Conservation (phyloP, 1,140 invertebrate species). For the Potamilus streckersoni region DNA sequence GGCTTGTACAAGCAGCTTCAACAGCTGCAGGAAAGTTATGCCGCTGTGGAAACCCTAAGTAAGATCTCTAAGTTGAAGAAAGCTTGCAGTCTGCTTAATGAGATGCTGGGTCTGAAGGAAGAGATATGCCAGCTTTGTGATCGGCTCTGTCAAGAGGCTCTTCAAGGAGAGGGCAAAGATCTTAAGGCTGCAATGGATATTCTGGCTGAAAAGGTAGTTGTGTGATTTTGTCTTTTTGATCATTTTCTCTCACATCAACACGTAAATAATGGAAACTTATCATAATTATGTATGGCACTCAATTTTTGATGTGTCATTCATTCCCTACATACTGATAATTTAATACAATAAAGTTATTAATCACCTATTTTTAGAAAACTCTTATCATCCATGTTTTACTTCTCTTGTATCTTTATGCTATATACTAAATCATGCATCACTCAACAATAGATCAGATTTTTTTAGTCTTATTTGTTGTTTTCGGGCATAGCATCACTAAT, state of each 20-base stretch:
- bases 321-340: neutral
- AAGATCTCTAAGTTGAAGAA: constrained; percentile 48
- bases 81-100: constrained; percentile 54
- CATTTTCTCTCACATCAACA: neutral
- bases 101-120: constrained; percentile 43
- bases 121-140: constrained; percentile 47
- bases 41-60: constrained; percentile 44
- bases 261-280: neutral
- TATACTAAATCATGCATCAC: too few relatives aligned
- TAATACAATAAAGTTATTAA: too few relatives aligned
- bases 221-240: neutral
- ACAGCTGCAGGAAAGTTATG: constrained; percentile 78
- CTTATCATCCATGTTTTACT: too few relatives aligned
- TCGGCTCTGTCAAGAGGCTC: constrained; percentile 37
- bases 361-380: too few relatives aligned
- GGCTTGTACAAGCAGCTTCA: constrained; percentile 87
- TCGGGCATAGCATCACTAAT: too few relatives aligned
- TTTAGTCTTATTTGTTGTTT: too few relatives aligned
- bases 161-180: constrained; percentile 31
- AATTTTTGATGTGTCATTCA: neutral
- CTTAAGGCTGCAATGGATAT: constrained; percentile 28
- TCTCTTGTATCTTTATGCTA: too few relatives aligned
- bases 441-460: too few relatives aligned
- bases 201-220: constrained; percentile 34
- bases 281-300: neutral